Evolutionary conservation across 2,113 vertebrate species (phyloP), one percentile per base, ranked within the genome.

Genomic region (Mastomys natalensis): DNA sequence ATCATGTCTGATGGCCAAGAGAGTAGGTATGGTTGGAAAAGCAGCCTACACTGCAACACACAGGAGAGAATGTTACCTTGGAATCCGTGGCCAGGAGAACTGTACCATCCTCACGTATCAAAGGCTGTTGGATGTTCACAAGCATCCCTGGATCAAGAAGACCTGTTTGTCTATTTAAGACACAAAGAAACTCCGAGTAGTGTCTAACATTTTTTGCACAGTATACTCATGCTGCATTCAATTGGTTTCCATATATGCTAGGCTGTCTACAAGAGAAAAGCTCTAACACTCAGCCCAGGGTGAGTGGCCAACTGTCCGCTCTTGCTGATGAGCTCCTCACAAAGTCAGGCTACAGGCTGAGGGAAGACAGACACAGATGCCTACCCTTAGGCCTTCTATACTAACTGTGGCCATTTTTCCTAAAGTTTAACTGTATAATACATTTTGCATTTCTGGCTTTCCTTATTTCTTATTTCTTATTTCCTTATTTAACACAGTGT

Each of bases 101-200:
- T 8, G 99, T 99, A 78, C 99, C 99, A 96, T 99, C 99, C 94
- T 99, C 99, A 72, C 99, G 99, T 95, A 99, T 99, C 97, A 99
- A 97, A 73, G 99, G 99, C 98, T 99, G 99, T 97, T 99, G 99
- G 98, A 99, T 99, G 96, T 99, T 99, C 95, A 99, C 99, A 77
- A 99, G 99, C 99, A 99, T 99, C 97, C 99, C 99, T 0, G 99
- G 99, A 98, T 99, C 99, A 97, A 99, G 98, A 97, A 99, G 99
- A 96, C 99, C 97, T 1, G 98, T 97, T 90, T 98, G 98, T 97
- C 99, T 99, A 98, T 96, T 98, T 73, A 98, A 98, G 98, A 97
- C 34, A 82, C 66, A 98, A 96, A 97, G 87, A 93, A 98, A 94
- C 40, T 89, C 95, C 98, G 80, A 96, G 86, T 97, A 92, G 94